Percentiles rank a stretch among this genome's conserved stretches.
These are phyloP conservation scores for Arizona elegans DNA, from an alignment of 2,113 vertebrate genomes.

Conservation along the genomic window DNA sequence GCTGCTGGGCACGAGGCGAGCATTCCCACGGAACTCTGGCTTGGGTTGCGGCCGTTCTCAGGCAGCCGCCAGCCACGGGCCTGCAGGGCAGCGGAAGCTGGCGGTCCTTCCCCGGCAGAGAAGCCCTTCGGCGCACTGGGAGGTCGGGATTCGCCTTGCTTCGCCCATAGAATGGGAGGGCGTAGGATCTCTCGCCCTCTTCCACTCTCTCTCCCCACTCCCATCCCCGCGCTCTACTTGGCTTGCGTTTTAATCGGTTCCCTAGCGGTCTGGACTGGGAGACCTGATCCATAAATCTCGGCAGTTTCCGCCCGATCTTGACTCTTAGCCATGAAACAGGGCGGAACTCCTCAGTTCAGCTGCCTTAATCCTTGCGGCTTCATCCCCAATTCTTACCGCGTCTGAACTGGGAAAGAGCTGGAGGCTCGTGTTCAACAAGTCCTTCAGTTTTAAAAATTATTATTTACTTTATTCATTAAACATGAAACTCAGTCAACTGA, in stretches of 20 bases:
- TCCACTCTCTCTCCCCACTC: not conserved
- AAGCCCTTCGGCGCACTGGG: not conserved
- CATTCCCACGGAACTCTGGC: not conserved
- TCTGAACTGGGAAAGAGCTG: not conserved
- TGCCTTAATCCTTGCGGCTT: not conserved
- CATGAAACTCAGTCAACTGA: too few relatives aligned
- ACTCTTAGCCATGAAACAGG: not conserved
- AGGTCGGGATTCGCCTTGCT: not conserved
- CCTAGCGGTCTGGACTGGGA: not conserved
- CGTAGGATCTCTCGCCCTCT: not conserved
- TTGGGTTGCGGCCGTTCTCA: not conserved
- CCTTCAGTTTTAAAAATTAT: not conserved
- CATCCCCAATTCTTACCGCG: not conserved
- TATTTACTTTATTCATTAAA: too few relatives aligned
- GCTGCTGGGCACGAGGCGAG: not conserved
- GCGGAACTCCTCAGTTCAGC: not conserved
- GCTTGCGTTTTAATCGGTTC: not conserved
- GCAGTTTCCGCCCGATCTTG: not conserved
- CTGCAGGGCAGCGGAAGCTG: not conserved
- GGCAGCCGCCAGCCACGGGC: not conserved
- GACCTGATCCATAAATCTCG: not conserved
- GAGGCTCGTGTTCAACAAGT: not conserved
- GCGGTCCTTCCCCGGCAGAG: not conserved
- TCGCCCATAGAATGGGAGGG: not conserved
- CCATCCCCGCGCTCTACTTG: not conserved